Conservation (phyloP, 2,113 vertebrate genomes). For the Dipodomys merriami region DNA sequence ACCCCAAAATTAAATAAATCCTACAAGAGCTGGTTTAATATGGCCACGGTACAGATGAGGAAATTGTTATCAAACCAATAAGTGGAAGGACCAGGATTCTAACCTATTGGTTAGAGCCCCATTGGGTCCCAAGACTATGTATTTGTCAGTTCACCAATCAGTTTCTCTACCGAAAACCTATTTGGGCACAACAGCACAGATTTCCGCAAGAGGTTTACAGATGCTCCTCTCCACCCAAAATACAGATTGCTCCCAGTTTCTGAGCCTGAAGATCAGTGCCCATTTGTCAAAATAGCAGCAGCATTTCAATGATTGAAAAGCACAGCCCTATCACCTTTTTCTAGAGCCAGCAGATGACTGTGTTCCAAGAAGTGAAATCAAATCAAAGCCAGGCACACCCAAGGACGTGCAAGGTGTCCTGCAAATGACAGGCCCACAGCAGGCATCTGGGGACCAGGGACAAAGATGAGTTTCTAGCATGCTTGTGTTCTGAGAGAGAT, state of each 20-base stretch:
- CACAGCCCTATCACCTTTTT: background rate
- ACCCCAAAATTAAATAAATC: background rate
- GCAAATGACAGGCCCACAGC: background rate
- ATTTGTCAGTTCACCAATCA: background rate
- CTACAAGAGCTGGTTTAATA: background rate
- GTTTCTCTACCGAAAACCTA: background rate
- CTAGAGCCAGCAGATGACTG: conserved; percentile 44
- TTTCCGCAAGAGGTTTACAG: conserved; percentile 34
- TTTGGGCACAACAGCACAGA: background rate
- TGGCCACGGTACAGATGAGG: background rate
- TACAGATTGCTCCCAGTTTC: conserved; percentile 46
- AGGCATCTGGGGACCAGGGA: background rate
- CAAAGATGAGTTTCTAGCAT: background rate
- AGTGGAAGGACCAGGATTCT: background rate
- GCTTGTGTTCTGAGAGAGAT: background rate
- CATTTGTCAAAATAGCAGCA: conserved; percentile 51
- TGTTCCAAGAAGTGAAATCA: background rate
- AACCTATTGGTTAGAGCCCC: background rate
- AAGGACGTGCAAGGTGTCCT: background rate
- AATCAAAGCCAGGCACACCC: background rate
- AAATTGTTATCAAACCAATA: background rate
- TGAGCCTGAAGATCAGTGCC: background rate
- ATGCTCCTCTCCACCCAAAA: conserved; percentile 54
- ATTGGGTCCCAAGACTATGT: background rate
- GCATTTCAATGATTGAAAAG: conserved; percentile 18